A percentile compares a stretch with the other conserved stretches of the same genome.
phyloP scores from a whole-genome alignment of 2,888 invertebrate species.

The Lepidochitona cinerea region DNA sequence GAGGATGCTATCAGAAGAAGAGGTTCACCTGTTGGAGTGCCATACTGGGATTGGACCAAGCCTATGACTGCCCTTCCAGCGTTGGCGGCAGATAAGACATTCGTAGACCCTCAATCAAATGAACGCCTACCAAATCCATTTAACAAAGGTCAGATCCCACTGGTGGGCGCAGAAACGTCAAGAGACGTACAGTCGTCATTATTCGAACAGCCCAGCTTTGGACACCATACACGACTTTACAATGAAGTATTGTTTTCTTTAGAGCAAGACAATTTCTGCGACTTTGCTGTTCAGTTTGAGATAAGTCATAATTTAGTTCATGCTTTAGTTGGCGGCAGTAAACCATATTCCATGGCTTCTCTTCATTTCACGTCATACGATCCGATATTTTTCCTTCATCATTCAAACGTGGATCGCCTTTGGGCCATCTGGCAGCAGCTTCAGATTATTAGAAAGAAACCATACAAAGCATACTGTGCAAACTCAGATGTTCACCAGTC shows the following conservation, averaged over 20 bases:
- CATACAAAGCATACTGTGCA: slow-evolving; percentile 37
- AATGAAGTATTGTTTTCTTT: slow-evolving; percentile 31
- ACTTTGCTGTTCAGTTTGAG: slow-evolving; percentile 36
- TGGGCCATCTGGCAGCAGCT: slow-evolving; percentile 34
- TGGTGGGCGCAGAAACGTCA: slow-evolving; percentile 17
- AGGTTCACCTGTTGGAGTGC: slow-evolving; percentile 33
- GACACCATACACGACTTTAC: slow-evolving; percentile 31
- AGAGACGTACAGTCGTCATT: slow-evolving; percentile 18
- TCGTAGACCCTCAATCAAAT: slow-evolving; percentile 19
- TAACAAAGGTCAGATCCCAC: slow-evolving; percentile 25
- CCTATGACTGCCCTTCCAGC: slow-evolving; percentile 28
- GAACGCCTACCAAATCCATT: slow-evolving; percentile 29
- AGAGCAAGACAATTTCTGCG: slow-evolving; percentile 35
- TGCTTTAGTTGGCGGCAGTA: slow-evolving; percentile 16
- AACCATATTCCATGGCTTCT: slow-evolving; percentile 21
- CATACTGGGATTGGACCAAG: slow-evolving; percentile 38
- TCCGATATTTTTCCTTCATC: slow-evolving; percentile 22
- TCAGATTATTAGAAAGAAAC: slow-evolving; percentile 23
- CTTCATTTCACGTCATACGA: slow-evolving; percentile 26
- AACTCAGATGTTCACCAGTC: slow-evolving; percentile 19
- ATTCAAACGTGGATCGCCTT: slow-evolving; percentile 22
- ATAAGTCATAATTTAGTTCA: slow-evolving; percentile 19
- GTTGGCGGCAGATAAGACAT: slow-evolving; percentile 25
- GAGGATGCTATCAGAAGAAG: slow-evolving; percentile 32
- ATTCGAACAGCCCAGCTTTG: slow-evolving; percentile 19